Base-by-base conservation (phyloP, 2,888 invertebrate genomes). In the Anorthoa munda region DNA sequence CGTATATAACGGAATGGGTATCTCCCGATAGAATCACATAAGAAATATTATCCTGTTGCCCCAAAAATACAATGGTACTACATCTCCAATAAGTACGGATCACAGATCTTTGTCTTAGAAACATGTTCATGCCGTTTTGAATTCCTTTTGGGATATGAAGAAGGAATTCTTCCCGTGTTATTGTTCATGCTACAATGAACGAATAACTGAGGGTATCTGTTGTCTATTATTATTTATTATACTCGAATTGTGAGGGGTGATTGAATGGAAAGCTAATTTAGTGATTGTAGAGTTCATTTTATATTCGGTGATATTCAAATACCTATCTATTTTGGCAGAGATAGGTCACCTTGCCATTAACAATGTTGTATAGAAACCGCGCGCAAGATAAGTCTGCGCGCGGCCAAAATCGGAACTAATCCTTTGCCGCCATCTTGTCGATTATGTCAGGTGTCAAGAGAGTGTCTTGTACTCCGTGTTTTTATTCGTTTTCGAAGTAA, bases 61-160 rank as follows among this genome's bases (percentile, higher is more conserved):
- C 56, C 61, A 66, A 66, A 77, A 85, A 81, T 59, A 75, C 67
- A 75, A 77, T 58, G 45, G 63, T 64, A 58, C 56, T 77, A 76
- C 71, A 73, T 78, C 67, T 77, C 66, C 64, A 73, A 82, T 80
- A 80, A 77, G 71, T 72, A 80, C 73, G 80, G 80, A 75, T 81
- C 75, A 79, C 72, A 58, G 72, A 81, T 81, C 75, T 84, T 87
- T 86, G 86, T 83, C 87, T 85, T 72, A 66, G 82, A 81, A 81
- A 80, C 80, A 76, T 81, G 81, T 81, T 77, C 76, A 84, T 85
- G 78, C 77, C 75, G 45, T 85, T 85, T 81, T 82, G 80, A 80
- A 73, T 81, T 80, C 60, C 83, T 72, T 73, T 77, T 73, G 80
- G 75, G 75, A 76, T 73, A 83, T 61, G 56, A 72, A 59, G 53